A percentile compares a stretch with the other conserved stretches of the same genome.
Conservation (phyloP, 2,888 invertebrate genomes). For the Heliconius hortense region DNA sequence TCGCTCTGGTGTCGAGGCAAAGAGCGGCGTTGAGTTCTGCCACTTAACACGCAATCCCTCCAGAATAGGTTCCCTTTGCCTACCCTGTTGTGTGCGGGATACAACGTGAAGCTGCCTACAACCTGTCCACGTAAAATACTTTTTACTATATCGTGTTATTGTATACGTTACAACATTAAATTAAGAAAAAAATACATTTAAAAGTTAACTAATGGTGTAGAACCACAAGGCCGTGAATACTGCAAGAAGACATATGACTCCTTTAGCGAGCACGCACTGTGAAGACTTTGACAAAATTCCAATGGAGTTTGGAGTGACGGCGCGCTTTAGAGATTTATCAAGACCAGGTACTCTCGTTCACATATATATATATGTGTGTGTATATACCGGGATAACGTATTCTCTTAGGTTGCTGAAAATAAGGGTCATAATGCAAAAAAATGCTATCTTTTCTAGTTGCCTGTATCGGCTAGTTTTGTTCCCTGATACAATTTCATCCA, state of each 20-base stretch:
- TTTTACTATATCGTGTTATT: background rate
- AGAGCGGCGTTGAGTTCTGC: too few species aligned
- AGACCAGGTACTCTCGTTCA: conserved; percentile 43
- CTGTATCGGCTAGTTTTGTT: conserved; percentile 41
- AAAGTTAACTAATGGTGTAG: conserved; percentile 49
- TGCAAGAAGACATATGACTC: conserved; percentile 70
- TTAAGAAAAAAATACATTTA: background rate
- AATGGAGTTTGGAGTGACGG: conserved; percentile 48
- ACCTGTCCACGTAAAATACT: background rate
- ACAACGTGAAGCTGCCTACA: too few species aligned
- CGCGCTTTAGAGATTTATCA: conserved; percentile 48
- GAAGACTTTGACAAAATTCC: conserved; percentile 68
- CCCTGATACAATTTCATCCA: conserved; percentile 38
- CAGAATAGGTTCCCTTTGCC: too few species aligned
- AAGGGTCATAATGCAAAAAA: conserved; percentile 17
- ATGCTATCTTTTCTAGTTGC: background rate
- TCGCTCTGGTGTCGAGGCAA: too few species aligned
- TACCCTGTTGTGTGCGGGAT: too few species aligned
- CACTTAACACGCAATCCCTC: too few species aligned
- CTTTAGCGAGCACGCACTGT: conserved; percentile 56
- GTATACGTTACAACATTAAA: background rate
- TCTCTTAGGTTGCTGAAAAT: conserved; percentile 22
- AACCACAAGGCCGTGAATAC: conserved; percentile 64
- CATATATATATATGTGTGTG: background rate
- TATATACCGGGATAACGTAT: background rate